Evolutionary conservation across 2,797 vertebrate species (phyloP).

Genomic region (Luscinia megarhynchos): DNA sequence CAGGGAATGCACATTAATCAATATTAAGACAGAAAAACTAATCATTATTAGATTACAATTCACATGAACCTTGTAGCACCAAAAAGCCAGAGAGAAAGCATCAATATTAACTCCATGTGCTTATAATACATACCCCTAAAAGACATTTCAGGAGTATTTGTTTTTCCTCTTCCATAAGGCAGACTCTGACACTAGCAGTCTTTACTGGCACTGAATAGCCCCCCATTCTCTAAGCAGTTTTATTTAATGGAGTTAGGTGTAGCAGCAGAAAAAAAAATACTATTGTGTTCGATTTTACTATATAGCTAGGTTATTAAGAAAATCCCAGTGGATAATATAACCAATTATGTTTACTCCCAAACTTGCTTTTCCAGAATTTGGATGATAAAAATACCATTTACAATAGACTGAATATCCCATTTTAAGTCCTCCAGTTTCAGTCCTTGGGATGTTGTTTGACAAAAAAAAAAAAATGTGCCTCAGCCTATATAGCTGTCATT

Average conservation of each 20-base stretch:
- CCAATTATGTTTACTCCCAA: not conserved
- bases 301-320: not conserved
- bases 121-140: not conserved
- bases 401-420: not conserved
- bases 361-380: not conserved
- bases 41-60: conserved; percentile 12
- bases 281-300: not conserved
- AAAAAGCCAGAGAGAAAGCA: not conserved
- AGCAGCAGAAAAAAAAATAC: not conserved
- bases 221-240: not conserved
- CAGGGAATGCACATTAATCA: not conserved
- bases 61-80: conserved; percentile 5
- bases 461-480: not conserved
- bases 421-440: not conserved
- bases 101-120: not conserved
- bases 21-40: conserved; percentile 33
- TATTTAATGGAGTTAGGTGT: not conserved
- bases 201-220: not conserved
- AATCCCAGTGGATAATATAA: not conserved
- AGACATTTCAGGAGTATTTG: not conserved
- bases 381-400: not conserved
- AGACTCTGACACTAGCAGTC: not conserved
- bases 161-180: not conserved
- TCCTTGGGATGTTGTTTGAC: not conserved
- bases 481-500: not conserved